Evolutionary conservation across 2,113 vertebrate species (phyloP).

Genomic region (Tragelaphus scriptus): DNA sequence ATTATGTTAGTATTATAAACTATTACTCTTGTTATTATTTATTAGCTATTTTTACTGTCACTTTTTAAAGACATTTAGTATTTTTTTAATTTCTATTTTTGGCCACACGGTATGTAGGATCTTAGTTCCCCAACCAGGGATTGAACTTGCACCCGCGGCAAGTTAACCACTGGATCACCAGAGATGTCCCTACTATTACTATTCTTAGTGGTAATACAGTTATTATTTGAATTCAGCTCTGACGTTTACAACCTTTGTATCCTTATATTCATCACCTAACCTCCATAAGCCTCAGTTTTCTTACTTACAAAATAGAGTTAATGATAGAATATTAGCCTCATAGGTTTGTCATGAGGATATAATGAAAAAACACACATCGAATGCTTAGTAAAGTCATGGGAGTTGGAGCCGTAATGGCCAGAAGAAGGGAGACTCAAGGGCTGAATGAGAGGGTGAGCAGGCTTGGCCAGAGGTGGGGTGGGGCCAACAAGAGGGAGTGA

Average conservation of each 20-base stretch:
- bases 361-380: neutral
- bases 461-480: neutral
- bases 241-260: neutral
- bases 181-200: neutral
- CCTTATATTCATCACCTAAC: neutral
- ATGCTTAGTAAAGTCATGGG: neutral
- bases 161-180: neutral
- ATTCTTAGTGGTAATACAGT: neutral
- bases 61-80: neutral
- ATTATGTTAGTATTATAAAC: neutral
- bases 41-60: neutral
- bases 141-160: rapidly evolving
- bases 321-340: neutral
- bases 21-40: neutral
- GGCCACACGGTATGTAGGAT: neutral
- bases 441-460: no score
- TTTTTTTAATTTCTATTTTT: neutral
- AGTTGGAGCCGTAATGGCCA: neutral
- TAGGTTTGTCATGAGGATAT: neutral
- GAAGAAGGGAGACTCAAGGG: neutral
- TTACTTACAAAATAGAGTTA: neutral
- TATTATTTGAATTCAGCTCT: neutral
- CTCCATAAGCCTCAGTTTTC: neutral
- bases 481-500: neutral
- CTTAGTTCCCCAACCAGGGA: neutral